Evolutionary conservation across 2,888 invertebrate species (phyloP), one percentile per base, ranked within the genome.

Genomic region (Deilephila elpenor): DNA sequence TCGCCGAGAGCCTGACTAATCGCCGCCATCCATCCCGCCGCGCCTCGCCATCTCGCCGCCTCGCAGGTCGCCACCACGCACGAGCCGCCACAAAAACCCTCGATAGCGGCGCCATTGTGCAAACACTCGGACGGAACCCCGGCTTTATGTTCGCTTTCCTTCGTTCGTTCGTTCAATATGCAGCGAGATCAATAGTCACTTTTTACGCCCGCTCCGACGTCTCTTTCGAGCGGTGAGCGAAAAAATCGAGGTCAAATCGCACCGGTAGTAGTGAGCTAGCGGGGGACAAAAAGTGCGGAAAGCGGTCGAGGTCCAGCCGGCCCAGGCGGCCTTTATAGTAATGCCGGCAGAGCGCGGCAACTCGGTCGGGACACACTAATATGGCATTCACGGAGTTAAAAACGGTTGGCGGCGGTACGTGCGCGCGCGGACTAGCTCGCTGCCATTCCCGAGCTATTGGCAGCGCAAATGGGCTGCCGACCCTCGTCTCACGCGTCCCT

Each of bases 1-100:
- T 67, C 67, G 67, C 67, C 17, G 67, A 67, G 59, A 67, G 59
- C 59, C 73, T 73, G 70, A 73, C 37, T 70, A 67, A 73, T 70
- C 59, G 73, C 59, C 51, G 44, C 67, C 70, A 73, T 73, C 70
- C 67, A 67, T 73, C 25, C 60, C 20, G 29, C 61, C 8, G 34
- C 34, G 3, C 62, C 62, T 19, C 62, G 32, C 34, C 37, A 37
- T n/a, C 51, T 25, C 44, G n/a, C 20, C 37, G 11, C 51, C 67
- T 44, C 17, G 44, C 25, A 5, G 25, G 25, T 6, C 67, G 25
- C 14, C 44, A n/a, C 20, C 19, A 44, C 51, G 44, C 51, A 67
- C 14, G 17, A 14, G 62, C 34, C 19, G 19, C 62, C 8, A 51
- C 51, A 67, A 67, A 67, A 67, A 67, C 44, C 25, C 25, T 25